phyloP scores from a whole-genome alignment of 2,888 invertebrate species.

The Pecten maximus region DNA sequence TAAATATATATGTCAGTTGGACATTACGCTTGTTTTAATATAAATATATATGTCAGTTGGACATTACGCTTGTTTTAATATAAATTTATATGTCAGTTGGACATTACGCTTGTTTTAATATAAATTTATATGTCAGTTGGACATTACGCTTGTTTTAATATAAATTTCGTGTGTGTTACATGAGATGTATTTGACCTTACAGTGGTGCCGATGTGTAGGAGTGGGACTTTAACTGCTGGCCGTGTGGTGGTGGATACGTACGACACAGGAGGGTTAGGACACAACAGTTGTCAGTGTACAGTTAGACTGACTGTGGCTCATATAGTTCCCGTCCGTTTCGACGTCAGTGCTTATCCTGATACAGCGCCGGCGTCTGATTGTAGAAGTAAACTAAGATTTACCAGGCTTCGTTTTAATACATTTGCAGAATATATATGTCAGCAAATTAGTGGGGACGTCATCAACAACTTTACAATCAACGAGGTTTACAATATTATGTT shows the following conservation, averaged over 20 bases:
- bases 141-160: too few relatives aligned
- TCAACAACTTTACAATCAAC: not conserved
- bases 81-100: too few relatives aligned
- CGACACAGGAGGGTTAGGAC: not conserved
- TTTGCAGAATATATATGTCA: not conserved
- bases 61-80: too few relatives aligned
- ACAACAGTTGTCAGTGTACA: not conserved
- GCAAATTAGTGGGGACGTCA: not conserved
- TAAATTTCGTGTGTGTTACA: not conserved
- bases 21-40: too few relatives aligned
- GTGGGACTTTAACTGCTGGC: not conserved
- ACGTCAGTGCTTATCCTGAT: not conserved
- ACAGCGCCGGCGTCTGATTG: not conserved
- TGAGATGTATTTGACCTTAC: not conserved
- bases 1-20: too few relatives aligned
- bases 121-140: too few relatives aligned
- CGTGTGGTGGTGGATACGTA: not conserved
- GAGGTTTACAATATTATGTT: not conserved
- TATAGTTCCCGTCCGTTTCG: not conserved
- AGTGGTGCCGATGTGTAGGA: constrained; percentile 7
- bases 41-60: too few relatives aligned
- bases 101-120: too few relatives aligned
- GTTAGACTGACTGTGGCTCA: not conserved
- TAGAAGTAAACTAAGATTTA: not conserved
- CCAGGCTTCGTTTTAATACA: not conserved